A percentile compares a stretch with the other conserved stretches of the same genome.
phyloP scores from a whole-genome alignment of 2,113 vertebrate species.

The Antigone vipio region DNA sequence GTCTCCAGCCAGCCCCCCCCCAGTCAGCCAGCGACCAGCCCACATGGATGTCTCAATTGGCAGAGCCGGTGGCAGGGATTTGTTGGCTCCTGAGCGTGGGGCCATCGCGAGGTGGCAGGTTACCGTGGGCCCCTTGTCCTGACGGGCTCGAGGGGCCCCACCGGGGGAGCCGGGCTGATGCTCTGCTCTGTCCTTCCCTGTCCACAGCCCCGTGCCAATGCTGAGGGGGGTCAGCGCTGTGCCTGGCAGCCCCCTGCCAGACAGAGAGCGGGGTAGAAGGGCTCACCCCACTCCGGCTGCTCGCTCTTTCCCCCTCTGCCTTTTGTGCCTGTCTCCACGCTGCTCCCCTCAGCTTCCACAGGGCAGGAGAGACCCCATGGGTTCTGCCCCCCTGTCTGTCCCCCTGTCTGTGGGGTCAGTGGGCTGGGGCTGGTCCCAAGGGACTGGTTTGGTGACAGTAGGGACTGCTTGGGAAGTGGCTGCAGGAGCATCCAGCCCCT shows the following conservation, averaged over 20 bases:
- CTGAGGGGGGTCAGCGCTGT: rapidly evolving
- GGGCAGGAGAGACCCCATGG: not conserved
- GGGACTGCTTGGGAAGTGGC: not conserved
- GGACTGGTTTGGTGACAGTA: not conserved
- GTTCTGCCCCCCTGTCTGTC: not conserved
- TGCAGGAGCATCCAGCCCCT: not conserved
- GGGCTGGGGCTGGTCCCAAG: not conserved
- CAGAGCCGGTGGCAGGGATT: not conserved
- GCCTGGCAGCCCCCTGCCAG: not conserved
- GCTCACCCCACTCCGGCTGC: not conserved
- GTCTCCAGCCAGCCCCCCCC: not conserved
- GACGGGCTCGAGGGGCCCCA: not conserved
- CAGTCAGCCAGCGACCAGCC: not conserved
- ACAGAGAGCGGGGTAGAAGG: rapidly evolving
- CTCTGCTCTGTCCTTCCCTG: not conserved
- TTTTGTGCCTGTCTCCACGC: not conserved
- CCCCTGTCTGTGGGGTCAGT: not conserved
- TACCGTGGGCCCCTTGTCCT: not conserved
- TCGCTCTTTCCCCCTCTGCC: rapidly evolving
- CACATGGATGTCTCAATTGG: not conserved
- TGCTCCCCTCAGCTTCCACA: not conserved
- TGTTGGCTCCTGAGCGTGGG: not conserved
- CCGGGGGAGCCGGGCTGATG: not conserved
- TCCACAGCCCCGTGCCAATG: rapidly evolving
- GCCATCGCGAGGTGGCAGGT: not conserved